Evolutionary conservation across 2,113 vertebrate genomes (phyloP).

Genomic region (Himantopus leucocephalus): DNA sequence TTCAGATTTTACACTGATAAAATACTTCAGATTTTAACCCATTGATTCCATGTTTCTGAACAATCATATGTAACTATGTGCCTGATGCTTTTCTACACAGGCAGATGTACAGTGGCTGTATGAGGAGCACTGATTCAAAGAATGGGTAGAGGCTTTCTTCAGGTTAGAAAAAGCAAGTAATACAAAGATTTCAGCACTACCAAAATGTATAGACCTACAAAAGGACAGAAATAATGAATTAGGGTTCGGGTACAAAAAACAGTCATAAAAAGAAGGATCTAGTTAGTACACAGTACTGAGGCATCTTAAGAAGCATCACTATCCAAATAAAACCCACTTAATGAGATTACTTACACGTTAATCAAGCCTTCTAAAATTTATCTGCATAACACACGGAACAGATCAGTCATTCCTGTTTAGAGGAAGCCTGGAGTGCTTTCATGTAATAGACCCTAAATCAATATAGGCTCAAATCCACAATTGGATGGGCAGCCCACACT

Average conservation of each 20-base stretch:
- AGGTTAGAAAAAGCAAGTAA: background rate
- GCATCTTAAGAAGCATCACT: background rate
- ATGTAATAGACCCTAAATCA: background rate
- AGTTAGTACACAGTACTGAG: background rate
- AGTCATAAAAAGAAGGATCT: background rate
- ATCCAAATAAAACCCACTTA: background rate
- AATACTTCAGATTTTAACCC: background rate
- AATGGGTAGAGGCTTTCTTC: background rate
- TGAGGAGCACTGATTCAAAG: background rate
- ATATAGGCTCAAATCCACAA: background rate
- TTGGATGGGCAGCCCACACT: fast-evolving
- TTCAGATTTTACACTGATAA: background rate
- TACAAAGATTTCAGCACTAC: background rate
- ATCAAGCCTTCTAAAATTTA: background rate
- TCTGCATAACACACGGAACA: background rate
- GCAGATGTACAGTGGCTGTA: too few species aligned
- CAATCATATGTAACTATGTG: background rate
- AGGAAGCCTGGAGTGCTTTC: background rate
- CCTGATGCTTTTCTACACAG: background rate
- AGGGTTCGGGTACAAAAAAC: background rate
- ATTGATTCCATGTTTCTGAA: background rate
- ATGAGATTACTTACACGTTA: background rate
- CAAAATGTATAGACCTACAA: background rate
- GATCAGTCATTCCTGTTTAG: background rate
- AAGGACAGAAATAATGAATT: background rate